Base-by-base conservation (phyloP, 2,797 vertebrate species). In the Echeneis naucrates region DNA sequence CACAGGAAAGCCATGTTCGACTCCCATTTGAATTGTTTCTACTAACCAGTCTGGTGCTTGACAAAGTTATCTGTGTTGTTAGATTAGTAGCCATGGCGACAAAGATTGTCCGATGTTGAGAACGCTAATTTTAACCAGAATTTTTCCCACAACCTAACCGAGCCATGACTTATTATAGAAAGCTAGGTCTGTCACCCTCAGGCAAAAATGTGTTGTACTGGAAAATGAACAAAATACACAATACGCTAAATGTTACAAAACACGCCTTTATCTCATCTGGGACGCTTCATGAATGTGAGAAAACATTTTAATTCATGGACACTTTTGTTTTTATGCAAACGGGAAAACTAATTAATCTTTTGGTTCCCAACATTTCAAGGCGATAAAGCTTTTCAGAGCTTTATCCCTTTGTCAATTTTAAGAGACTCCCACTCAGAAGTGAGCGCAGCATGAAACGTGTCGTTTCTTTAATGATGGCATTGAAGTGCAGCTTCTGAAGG, bases 401-500 rank as follows among this genome's bases (percentile, higher is more conserved):
- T 81, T 72, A 32, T 82, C 57, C 21, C 71, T 47, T 59, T 35
- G 48, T 57, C 63, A 65, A 27, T 38, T 85, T 75, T 75, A 44
- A 57, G 65, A 48, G 55, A 80, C 81, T 80, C 76, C 83, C 81
- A 83, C 77, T 87, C 80, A 79, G 59, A 73, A 63, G 67, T 37
- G 51, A 78, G 61, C 51, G 24, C 52, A 65, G 77, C 55, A 68
- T 68, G 63, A 77, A 82, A 61, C 52, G 80, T 83, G 81, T 56
- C 50, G 66, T 21, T 78, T 58, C 72, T 81, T 75, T 73, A 78
- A 84, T 62, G 79, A 76, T 33, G 76, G 60, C 80, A 56, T 1
- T 72, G 80, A 77, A 79, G 73, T 85, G 68, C 75, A 74, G 72
- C 72, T 86, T 78, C 71, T 77, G 68, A 52, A 87, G 83, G 75